A percentile compares a stretch with the other conserved stretches of the same genome.
Evolutionary conservation across 2,113 vertebrate genomes (phyloP).

Genomic region (Ophthalmotilapia sp.): DNA sequence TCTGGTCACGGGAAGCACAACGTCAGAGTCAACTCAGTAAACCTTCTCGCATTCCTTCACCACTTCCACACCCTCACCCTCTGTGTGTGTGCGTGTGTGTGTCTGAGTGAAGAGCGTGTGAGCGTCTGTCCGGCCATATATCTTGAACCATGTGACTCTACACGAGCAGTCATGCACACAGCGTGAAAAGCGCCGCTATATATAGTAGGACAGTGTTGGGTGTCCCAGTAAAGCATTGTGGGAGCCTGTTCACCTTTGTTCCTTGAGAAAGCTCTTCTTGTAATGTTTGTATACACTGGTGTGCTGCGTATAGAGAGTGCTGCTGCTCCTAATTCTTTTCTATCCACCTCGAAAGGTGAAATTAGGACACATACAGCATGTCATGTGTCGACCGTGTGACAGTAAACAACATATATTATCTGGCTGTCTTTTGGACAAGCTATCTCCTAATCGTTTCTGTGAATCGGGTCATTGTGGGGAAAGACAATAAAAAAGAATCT

Average conservation of each 20-base stretch:
- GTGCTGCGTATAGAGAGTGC: not conserved
- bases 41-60: constrained; percentile 45
- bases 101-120: not conserved
- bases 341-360: not conserved
- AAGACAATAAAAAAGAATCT: not conserved
- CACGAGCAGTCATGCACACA: constrained; percentile 55
- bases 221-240: constrained; percentile 56
- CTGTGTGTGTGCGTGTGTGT: not conserved
- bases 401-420: not conserved
- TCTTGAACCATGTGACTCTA: constrained; percentile 65
- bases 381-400: not conserved
- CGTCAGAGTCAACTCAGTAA: constrained; percentile 58
- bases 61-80: constrained; percentile 23
- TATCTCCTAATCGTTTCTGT: not conserved
- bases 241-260: constrained; percentile 39
- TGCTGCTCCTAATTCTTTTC: not conserved
- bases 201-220: constrained; percentile 63
- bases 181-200: constrained; percentile 63
- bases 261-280: constrained; percentile 3
- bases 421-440: not conserved
- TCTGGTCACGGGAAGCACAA: constrained; percentile 59
- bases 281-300: not conserved
- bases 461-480: not conserved
- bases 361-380: not conserved
- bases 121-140: constrained; percentile 38